Evolutionary conservation across 2,888 invertebrate species (phyloP).

Genomic region (Conomelus anceps): DNA sequence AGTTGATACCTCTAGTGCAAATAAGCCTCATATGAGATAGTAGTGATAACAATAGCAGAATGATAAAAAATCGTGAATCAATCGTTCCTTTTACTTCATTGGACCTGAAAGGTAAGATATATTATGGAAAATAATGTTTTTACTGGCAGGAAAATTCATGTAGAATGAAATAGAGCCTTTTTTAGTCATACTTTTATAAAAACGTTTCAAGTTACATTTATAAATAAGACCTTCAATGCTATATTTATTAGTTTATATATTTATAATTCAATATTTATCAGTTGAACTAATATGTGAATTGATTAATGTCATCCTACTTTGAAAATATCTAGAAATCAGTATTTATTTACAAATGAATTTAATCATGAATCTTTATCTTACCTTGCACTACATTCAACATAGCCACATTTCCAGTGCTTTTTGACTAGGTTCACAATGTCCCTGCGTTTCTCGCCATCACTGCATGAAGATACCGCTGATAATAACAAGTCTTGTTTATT

Average conservation of each 20-base stretch:
- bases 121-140: neutral
- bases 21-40: neutral
- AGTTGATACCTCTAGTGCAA: neutral
- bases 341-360: no score
- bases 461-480: neutral
- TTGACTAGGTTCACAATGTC: slow-evolving; percentile 87
- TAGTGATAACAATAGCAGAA: neutral
- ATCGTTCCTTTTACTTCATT: neutral
- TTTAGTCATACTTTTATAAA: no score
- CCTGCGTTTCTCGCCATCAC: slow-evolving; percentile 44
- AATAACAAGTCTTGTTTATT: slow-evolving; percentile 76
- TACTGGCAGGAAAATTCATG: neutral
- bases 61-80: neutral
- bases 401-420: slow-evolving; percentile 93
- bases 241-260: no score
- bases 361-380: neutral
- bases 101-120: neutral
- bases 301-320: no score
- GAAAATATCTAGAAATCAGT: no score
- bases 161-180: no score
- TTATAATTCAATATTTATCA: no score
- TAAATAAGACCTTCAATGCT: no score
- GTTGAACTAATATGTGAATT: no score
- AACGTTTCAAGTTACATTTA: no score
- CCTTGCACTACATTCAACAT: slow-evolving; percentile 56